A percentile compares a stretch with the other conserved stretches of the same genome.
phyloP scores from a whole-genome alignment of 1,140 invertebrate genomes.

The Ectropis grisescens region DNA sequence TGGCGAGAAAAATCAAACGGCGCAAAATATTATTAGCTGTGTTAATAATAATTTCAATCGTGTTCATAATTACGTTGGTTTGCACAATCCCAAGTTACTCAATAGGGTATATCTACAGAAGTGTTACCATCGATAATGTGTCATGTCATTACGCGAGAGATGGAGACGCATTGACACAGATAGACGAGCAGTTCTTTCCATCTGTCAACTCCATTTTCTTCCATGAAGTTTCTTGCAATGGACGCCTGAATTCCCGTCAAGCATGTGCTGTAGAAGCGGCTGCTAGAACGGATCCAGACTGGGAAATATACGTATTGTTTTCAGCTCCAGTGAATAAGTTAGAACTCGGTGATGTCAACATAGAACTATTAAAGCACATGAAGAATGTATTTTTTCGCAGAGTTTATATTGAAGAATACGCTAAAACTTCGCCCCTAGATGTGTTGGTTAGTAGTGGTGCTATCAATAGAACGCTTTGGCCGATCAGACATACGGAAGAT shows the following conservation, averaged over 20 bases:
- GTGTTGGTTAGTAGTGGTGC: conserved; percentile 33
- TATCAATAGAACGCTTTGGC: conserved; percentile 71
- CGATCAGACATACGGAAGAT: conserved; percentile 76
- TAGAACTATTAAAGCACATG: conserved; percentile 56
- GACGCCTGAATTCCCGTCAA: neutral
- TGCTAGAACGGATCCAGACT: neutral
- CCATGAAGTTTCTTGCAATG: neutral
- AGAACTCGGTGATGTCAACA: conserved; percentile 2
- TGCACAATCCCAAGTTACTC: too few species aligned
- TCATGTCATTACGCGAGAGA: neutral
- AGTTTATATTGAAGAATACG: conserved; percentile 65
- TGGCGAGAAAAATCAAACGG: too few species aligned
- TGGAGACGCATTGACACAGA: neutral
- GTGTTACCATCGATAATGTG: neutral
- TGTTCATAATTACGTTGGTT: too few species aligned
- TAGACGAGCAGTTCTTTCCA: neutral
- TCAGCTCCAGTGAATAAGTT: conserved; percentile 33
- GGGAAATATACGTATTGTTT: conserved; percentile 63
- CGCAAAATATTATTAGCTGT: too few species aligned
- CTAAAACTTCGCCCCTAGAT: conserved; percentile 17
- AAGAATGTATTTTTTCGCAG: conserved; percentile 72
- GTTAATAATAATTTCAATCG: too few species aligned
- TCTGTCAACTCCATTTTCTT: neutral
- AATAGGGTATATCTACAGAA: too few species aligned
- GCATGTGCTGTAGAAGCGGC: neutral